Percentiles rank a stretch among this genome's conserved stretches.
Conservation (phyloP, 1,140 invertebrate genomes). For the Hyles vespertilio region DNA sequence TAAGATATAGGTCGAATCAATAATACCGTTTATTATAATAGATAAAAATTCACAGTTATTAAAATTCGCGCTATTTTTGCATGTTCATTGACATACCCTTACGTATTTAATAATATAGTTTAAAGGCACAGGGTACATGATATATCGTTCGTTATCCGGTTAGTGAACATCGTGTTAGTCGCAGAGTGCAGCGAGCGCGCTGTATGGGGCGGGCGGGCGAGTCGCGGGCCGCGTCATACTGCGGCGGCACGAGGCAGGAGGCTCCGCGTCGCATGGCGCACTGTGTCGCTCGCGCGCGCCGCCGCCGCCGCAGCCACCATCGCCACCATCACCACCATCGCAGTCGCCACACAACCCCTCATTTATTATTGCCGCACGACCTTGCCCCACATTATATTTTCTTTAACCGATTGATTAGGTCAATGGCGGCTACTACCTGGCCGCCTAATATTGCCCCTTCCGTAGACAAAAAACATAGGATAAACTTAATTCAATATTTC, state of each 20-base stretch:
- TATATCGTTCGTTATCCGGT: conserved; percentile 34
- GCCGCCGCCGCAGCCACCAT: conserved; percentile 37
- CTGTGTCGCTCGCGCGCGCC: conserved; percentile 29
- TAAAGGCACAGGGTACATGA: conserved; percentile 55
- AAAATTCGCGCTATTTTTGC: background rate
- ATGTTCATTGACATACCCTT: background rate
- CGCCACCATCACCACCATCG: conserved; percentile 13
- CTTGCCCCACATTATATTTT: conserved; percentile 63
- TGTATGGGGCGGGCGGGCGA: conserved; percentile 42
- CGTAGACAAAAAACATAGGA: too few relatives aligned
- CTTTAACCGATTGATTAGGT: conserved; percentile 31
- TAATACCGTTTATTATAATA: background rate
- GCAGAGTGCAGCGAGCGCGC: conserved; percentile 25
- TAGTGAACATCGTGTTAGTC: conserved; percentile 35
- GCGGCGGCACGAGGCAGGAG: conserved; percentile 39
- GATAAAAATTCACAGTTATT: background rate
- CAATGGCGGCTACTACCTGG: conserved; percentile 13
- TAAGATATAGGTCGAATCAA: background rate
- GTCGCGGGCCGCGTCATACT: conserved; percentile 58
- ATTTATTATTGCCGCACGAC: conserved; percentile 46
- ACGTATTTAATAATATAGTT: conserved; percentile 2
- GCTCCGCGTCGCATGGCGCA: conserved; percentile 41
- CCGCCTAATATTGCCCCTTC: too few relatives aligned
- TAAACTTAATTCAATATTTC: too few relatives aligned
- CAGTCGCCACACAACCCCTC: conserved; percentile 29